Percentiles rank a stretch among this genome's conserved stretches.
phyloP scores from a whole-genome alignment of 2,797 vertebrate genomes.

The Sebastes wilsoni region DNA sequence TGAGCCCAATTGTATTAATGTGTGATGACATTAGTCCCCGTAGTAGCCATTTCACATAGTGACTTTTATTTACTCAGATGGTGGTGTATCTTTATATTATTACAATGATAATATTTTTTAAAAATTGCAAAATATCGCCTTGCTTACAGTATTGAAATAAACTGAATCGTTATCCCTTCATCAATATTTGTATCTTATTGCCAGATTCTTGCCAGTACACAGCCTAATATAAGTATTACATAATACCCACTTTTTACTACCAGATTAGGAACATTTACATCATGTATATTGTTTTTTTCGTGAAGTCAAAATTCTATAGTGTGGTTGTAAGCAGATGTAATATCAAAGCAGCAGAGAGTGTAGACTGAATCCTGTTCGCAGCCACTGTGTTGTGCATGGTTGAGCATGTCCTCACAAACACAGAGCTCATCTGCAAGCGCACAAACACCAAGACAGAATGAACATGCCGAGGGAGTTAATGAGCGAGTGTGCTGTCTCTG shows the following conservation, averaged over 20 bases:
- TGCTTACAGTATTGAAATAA: no score
- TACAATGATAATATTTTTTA: no score
- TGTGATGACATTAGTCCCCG: no score
- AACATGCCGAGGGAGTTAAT: slow-evolving; percentile 54
- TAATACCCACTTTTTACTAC: not conserved
- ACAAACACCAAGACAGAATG: slow-evolving; percentile 42
- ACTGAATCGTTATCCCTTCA: no score
- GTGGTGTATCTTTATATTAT: no score
- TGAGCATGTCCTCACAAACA: slow-evolving; percentile 40
- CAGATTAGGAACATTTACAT: not conserved
- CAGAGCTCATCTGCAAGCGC: slow-evolving; percentile 38
- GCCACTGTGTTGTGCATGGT: slow-evolving; percentile 15
- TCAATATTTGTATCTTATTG: no score
- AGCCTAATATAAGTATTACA: not conserved
- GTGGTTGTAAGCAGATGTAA: slow-evolving; percentile 14
- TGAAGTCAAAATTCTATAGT: not conserved
- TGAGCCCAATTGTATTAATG: no score
- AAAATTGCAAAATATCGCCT: no score
- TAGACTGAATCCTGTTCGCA: slow-evolving; percentile 12
- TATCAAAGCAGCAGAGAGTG: slow-evolving; percentile 17
- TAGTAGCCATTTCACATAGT: no score
- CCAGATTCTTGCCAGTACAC: no score
- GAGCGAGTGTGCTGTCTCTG: slow-evolving; percentile 47
- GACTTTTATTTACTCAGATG: no score
- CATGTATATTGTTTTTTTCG: not conserved